Evolutionary conservation across 2,113 vertebrate genomes (phyloP).

Genomic region (Lucifuga dentata): DNA sequence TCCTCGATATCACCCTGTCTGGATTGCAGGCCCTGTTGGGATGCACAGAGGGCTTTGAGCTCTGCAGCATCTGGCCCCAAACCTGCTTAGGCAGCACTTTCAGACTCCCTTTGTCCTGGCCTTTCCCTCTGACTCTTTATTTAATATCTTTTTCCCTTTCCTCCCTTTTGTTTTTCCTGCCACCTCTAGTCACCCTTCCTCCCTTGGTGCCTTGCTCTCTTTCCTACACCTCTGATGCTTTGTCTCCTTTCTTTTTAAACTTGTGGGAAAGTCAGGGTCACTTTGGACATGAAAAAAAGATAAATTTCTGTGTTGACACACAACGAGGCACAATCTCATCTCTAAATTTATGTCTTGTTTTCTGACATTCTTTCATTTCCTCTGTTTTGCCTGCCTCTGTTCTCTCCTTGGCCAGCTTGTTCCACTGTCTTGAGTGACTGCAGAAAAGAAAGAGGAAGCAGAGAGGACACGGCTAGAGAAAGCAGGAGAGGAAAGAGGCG

Average conservation of each 20-base stretch:
- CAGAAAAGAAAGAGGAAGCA: slow-evolving; percentile 46
- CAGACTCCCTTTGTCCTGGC: slow-evolving; percentile 22
- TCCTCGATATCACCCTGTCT: slow-evolving; percentile 41
- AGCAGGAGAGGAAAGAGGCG: slow-evolving; percentile 68
- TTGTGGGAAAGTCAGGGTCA: slow-evolving; percentile 23
- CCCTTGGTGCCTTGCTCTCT: slow-evolving; percentile 21
- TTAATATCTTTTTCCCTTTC: slow-evolving; percentile 26
- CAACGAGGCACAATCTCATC: slow-evolving; percentile 21
- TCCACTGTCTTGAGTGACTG: slow-evolving; percentile 53
- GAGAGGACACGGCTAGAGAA: background rate
- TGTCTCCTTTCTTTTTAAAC: slow-evolving; percentile 31
- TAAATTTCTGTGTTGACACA: slow-evolving; percentile 17
- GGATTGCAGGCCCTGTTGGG: slow-evolving; percentile 47
- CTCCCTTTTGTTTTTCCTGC: slow-evolving; percentile 35
- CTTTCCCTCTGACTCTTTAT: slow-evolving; percentile 35
- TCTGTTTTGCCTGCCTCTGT: slow-evolving; percentile 25
- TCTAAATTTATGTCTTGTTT: slow-evolving; percentile 36
- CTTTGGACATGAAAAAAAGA: slow-evolving; percentile 21
- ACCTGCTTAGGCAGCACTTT: slow-evolving; percentile 57
- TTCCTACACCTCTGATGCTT: slow-evolving; percentile 25
- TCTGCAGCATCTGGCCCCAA: slow-evolving; percentile 52
- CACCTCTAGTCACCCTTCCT: slow-evolving; percentile 29
- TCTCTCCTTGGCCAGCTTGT: slow-evolving; percentile 59
- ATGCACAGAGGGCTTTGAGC: slow-evolving; percentile 26
- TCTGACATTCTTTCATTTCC: slow-evolving; percentile 38